Conservation (phyloP, 2,888 invertebrate genomes). For the Cerceris ruficornis region DNA sequence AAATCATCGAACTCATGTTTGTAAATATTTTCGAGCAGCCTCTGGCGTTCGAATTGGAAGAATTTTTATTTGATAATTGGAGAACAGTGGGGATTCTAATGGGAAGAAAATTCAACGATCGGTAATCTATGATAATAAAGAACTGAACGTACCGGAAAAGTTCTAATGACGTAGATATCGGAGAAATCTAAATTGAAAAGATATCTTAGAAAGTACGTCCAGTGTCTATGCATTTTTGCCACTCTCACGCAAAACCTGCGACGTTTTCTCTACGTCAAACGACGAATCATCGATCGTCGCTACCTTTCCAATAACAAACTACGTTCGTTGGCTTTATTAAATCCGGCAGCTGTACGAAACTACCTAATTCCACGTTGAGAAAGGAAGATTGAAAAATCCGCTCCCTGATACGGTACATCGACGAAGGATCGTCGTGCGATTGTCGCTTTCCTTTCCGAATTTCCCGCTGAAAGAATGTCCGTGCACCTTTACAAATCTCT, state of each 20-base stretch:
- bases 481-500: too few species aligned
- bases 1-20: too few species aligned
- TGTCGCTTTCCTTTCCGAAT: background rate
- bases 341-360: background rate
- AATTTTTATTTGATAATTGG: too few species aligned
- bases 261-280: background rate
- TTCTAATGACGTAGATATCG: conserved; percentile 39
- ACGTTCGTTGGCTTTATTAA: background rate
- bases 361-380: background rate
- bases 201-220: conserved; percentile 20
- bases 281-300: background rate
- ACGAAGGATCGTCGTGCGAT: background rate
- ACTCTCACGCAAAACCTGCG: background rate
- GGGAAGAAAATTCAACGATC: conserved; percentile 26
- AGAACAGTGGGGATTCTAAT: conserved; percentile 1
- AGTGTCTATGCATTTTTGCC: conserved; percentile 1
- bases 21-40: too few species aligned
- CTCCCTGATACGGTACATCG: background rate
- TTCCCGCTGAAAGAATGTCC: background rate
- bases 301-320: background rate
- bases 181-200: conserved; percentile 42
- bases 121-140: conserved; percentile 24
- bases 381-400: background rate
- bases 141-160: conserved; percentile 42
- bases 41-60: too few species aligned